Base-by-base conservation (phyloP, 53 echinoderm and acorn worm genomes). In the Holothuria scabra region DNA sequence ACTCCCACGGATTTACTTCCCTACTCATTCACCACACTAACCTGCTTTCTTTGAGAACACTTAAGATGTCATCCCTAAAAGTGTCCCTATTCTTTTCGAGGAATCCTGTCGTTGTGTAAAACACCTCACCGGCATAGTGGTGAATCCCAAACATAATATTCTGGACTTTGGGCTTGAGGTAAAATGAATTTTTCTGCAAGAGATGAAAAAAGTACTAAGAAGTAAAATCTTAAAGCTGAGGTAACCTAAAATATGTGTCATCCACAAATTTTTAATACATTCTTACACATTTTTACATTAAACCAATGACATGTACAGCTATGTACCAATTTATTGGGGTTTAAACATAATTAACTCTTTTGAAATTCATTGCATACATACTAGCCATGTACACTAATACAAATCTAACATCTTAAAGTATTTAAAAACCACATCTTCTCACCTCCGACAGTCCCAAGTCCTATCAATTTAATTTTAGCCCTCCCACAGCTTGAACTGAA, bases 51-150 rank as follows among this genome's bases (percentile, higher is more conserved):
- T 97, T 95, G 59, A 97, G 80, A 13, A 89, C 76, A 71, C 71
- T 67, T 23, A 97, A 85, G 66, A 97, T 92, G 34, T 97, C 99
- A 83, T 97, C 99, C 26, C 93, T 84, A 86, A 97, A 97, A 35
- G 87, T 97, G 66, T 97, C 99, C 71, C 99, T 59, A 84, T 97
- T 97, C 89, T 97, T 97, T 76, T 97, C 99, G 34, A 97, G 89
- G 83, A 97, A 97, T 2, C 99, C 95, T 59, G 84, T 94, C 13
- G 94, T 97, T 8, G 90, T 65, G 67, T 97, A 97, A 74, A 61
- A 95, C 28, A 97, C 99, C 35, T 97, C 99, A 2, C 99, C 99
- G 2, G 99, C 99, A 59, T 97, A 97, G 63, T 97, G 99, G 21
- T 86, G 88, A 83, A 97, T 97, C 20, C 99, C 99, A 91, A 97